These are phyloP conservation scores for Papilio dardanus DNA, from an alignment of 1,140 invertebrate species.

Conservation along the genomic window DNA sequence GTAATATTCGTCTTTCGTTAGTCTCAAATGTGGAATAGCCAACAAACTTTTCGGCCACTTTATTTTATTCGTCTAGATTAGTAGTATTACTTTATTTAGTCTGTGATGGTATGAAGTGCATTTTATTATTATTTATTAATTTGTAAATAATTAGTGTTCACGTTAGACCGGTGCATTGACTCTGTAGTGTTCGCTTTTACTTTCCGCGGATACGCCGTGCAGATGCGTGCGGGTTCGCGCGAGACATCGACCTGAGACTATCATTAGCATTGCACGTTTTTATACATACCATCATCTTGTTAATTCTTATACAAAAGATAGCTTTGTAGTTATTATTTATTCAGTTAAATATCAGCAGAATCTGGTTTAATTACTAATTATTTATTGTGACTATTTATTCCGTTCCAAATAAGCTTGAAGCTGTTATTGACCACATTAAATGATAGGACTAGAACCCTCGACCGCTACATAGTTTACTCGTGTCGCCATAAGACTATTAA, in stretches of 20 bases:
- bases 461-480: too few relatives aligned
- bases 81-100: not conserved
- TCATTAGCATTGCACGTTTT: slow-evolving; percentile 18
- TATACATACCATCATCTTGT: not conserved
- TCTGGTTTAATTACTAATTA: too few relatives aligned
- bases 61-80: too few relatives aligned
- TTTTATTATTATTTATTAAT: slow-evolving; percentile 40
- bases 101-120: slow-evolving; percentile 36
- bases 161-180: slow-evolving; percentile 62
- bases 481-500: too few relatives aligned
- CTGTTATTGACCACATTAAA: too few relatives aligned
- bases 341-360: too few relatives aligned
- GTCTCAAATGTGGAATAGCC: too few relatives aligned
- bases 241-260: slow-evolving; percentile 16
- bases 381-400: not conserved
- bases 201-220: slow-evolving; percentile 65
- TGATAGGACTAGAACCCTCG: too few relatives aligned
- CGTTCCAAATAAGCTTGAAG: not conserved
- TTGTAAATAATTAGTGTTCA: slow-evolving; percentile 38
- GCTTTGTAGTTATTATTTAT: not conserved
- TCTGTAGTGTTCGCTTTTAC: slow-evolving; percentile 68
- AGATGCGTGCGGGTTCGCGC: slow-evolving; percentile 13
- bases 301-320: not conserved
- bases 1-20: too few relatives aligned
- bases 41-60: not conserved